phyloP scores from a whole-genome alignment of 1,140 invertebrate species.

The Drosophila parvula region DNA sequence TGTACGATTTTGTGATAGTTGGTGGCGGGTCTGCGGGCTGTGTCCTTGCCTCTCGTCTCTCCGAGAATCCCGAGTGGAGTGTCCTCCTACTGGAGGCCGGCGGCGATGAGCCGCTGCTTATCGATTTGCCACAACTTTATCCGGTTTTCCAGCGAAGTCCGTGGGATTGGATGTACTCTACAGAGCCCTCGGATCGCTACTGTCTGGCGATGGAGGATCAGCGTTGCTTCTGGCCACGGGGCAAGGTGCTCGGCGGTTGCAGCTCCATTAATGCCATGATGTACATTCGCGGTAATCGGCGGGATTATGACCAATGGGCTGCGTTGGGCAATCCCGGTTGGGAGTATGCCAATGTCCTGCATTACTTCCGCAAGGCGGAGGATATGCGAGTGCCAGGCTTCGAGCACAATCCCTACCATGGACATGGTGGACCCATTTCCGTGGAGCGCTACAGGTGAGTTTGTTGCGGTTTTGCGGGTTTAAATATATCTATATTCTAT shows the following conservation, averaged over 20 bases:
- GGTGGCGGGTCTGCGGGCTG: slow-evolving; percentile 93
- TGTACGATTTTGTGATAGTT: slow-evolving; percentile 91
- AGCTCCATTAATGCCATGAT: slow-evolving; percentile 95
- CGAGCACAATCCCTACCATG: slow-evolving; percentile 86
- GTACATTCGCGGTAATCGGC: slow-evolving; percentile 92
- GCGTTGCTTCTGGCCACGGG: slow-evolving; percentile 89
- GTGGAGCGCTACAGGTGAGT: slow-evolving; percentile 87
- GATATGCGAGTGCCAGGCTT: slow-evolving; percentile 88
- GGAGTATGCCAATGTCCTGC: slow-evolving; percentile 91
- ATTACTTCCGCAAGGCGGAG: slow-evolving; percentile 92
- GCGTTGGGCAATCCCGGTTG: slow-evolving; percentile 89
- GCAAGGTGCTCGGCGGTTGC: slow-evolving; percentile 92
- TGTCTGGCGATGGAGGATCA: slow-evolving; percentile 87
- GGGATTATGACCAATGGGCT: slow-evolving; percentile 94
- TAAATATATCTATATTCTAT: not conserved
- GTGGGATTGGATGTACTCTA: slow-evolving; percentile 92
- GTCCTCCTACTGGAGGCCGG: slow-evolving; percentile 93
- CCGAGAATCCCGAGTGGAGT: slow-evolving; percentile 88
- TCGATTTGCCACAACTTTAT: slow-evolving; percentile 90
- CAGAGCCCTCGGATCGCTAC: slow-evolving; percentile 88
- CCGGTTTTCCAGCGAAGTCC: slow-evolving; percentile 89
- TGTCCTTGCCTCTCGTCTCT: slow-evolving; percentile 90
- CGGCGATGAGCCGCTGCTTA: slow-evolving; percentile 89
- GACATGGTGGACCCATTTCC: slow-evolving; percentile 87
- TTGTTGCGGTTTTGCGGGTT: rapidly evolving